phyloP scores from a whole-genome alignment of 2,797 vertebrate genomes.

The Falco cherrug region DNA sequence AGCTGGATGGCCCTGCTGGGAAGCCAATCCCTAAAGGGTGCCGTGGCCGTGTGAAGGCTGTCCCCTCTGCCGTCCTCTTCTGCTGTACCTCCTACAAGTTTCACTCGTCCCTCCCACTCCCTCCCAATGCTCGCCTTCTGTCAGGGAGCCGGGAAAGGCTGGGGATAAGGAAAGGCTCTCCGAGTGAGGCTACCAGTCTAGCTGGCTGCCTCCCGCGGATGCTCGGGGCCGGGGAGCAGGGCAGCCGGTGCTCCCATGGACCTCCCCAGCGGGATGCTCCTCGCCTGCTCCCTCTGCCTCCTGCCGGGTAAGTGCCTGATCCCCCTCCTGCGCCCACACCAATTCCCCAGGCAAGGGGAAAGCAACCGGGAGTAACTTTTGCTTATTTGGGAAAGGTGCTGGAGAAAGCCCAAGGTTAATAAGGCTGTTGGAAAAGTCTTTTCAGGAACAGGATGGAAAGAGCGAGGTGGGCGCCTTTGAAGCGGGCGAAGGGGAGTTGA shows the following conservation, averaged over 20 bases:
- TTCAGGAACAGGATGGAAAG: background rate
- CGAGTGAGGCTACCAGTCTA: conserved; percentile 74
- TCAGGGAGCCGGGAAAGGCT: conserved; percentile 65
- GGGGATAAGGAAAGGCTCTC: conserved; percentile 62
- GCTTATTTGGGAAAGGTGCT: background rate
- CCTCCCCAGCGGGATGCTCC: conserved; percentile 82
- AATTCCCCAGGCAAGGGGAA: background rate
- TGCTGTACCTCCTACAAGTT: conserved; percentile 33
- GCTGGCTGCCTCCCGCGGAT: conserved; percentile 63
- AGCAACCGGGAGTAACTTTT: background rate
- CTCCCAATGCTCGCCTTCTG: conserved; percentile 63
- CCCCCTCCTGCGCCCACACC: background rate
- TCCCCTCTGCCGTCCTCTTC: background rate
- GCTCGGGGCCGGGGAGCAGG: background rate
- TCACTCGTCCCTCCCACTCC: conserved; percentile 76
- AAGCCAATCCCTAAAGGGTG: conserved; percentile 32
- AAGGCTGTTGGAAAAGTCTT: background rate
- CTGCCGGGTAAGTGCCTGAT: conserved; percentile 83
- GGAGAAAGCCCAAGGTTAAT: background rate
- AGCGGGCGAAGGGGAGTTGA: background rate
- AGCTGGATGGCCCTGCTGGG: background rate
- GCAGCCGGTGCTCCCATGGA: conserved; percentile 80
- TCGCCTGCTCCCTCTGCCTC: conserved; percentile 88
- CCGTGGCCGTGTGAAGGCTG: background rate
- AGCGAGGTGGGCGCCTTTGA: background rate